phyloP scores from a whole-genome alignment of 1,140 invertebrate species.

The Hycleus phaleratus region DNA sequence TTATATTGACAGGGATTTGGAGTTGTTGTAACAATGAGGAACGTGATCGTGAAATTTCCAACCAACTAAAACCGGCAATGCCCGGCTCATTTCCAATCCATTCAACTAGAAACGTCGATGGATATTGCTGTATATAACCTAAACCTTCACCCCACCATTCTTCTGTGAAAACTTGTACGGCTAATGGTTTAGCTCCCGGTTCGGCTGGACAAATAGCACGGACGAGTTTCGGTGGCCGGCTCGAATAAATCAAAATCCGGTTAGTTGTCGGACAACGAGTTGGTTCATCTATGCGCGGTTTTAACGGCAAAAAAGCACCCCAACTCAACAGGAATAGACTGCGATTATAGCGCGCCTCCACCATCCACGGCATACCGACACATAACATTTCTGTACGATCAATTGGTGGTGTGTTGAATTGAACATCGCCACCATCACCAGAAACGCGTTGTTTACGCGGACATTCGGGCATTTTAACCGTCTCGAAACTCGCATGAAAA shows the following conservation, averaged over 20 bases:
- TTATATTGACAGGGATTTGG: conserved; percentile 42
- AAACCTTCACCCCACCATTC: conserved; percentile 52
- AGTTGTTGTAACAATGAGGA: conserved; percentile 57
- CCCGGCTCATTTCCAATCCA: conserved; percentile 64
- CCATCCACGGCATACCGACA: conserved; percentile 63
- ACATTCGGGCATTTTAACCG: conserved; percentile 56
- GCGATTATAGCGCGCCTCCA: conserved; percentile 63
- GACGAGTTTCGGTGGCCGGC: conserved; percentile 53
- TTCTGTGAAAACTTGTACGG: conserved; percentile 66
- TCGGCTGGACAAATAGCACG: conserved; percentile 66
- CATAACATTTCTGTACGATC: conserved; percentile 58
- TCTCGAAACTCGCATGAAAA: conserved; percentile 61
- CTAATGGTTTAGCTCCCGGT: conserved; percentile 54
- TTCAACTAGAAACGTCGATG: conserved; percentile 60
- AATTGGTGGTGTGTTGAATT: conserved; percentile 52
- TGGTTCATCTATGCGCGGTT: conserved; percentile 48
- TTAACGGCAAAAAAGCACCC: conserved; percentile 51
- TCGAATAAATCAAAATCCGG: conserved; percentile 56
- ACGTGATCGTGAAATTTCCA: conserved; percentile 61
- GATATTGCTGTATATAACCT: conserved; percentile 35
- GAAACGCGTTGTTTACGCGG: conserved; percentile 54
- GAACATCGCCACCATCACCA: conserved; percentile 54
- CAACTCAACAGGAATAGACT: conserved; percentile 68
- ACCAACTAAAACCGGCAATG: conserved; percentile 59
- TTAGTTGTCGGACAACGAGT: conserved; percentile 54